Base-by-base conservation (phyloP, 2,888 invertebrate genomes). In the Microctonus brassicae region DNA sequence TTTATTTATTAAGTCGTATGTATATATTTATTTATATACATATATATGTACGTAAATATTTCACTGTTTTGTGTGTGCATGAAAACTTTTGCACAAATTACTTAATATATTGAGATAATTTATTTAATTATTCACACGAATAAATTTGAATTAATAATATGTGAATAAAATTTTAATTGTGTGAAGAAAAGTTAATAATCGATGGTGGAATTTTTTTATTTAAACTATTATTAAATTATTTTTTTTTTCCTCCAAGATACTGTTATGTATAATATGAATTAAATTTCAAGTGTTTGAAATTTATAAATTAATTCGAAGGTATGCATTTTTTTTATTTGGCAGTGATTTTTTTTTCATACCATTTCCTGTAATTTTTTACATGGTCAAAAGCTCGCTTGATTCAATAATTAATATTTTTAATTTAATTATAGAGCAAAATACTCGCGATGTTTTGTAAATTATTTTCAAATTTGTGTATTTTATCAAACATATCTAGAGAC, bases 311-410 rank as follows among this genome's bases (percentile, higher is more conserved):
- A 55, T 55, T 55, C 33, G 34, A 58, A 34, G 20, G n/a, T 58
- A 58, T 34, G 17, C 33, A 33, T 55, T 22, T 26, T 55, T 58
- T 58, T 17, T 55, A 9, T 57, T 58, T 58, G 58, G 58, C 58
- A 58, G 58, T 58, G 58, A 58, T 34, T 33, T 34, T 58, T 58
- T 29, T 33, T n/a, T 10, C 17, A n/a, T 17, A n/a, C 0, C 17
- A 47, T 20, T 17, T 29, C 3, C 3, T 29, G 3, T 5, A 29
- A 17, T 7, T 20, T 47, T n/a, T 42, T 13, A 24, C 13, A 26
- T 13, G 17, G 17, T 58, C 58, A n/a, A 34, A 58, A 58, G 33
- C 17, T 58, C 33, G 7, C 33, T 17, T 34, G 1, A 26, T n/a
- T 58, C 7, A 3, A 33, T 20, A 13, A 33, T 7, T 7, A 13